Base-by-base conservation (phyloP, 2,888 invertebrate species). In the Pharmacophagus antenor region DNA sequence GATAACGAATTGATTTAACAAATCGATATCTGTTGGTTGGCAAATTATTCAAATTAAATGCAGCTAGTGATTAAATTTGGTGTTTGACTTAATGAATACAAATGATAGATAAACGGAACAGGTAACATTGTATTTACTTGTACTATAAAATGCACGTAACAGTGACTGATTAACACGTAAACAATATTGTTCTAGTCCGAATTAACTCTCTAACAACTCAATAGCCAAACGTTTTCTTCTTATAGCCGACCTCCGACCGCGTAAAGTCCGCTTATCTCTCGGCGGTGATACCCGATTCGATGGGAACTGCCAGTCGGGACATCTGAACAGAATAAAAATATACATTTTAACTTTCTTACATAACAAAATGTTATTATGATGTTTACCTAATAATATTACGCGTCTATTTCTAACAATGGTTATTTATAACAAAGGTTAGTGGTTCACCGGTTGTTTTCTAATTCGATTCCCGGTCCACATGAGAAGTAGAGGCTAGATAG, bases 221-320 rank as follows among this genome's bases (percentile, higher is more conserved):
- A 21, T 37, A 42, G 17, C 27, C 6, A 53, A 54, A 4, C 59
- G 41, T 49, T 55, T 59, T 17, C 54, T 59, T 49, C 54, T 42
- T 18, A 50, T 31, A 7, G 41, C 42, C 6, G 66, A 65, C 42
- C 77, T 70, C 20, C 63, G 71, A 2, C 70, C 68, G 50, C 66
- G 63, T 1, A 65, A 60, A 18, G 76, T 83, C 1, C 88, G 71
- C 52, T 85, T 88, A 63, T 82, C 85, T 41, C 81, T 74, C 0
- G 79, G 72, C 1, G 88, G 88, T 0, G 86, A 84, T 0, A 67
- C 63, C 20, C 85, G 72, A 21, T 50, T 63, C 0, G 85, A 82
- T 0, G 85, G 84, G 15, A 77, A 73, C 52, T 80, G 79, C 83
- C 84, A 88, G 51, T 87, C 88, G 3, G 88, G 85, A 65, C 88